phyloP scores from a whole-genome alignment of 2,113 vertebrate genomes.

The Lota lota region DNA sequence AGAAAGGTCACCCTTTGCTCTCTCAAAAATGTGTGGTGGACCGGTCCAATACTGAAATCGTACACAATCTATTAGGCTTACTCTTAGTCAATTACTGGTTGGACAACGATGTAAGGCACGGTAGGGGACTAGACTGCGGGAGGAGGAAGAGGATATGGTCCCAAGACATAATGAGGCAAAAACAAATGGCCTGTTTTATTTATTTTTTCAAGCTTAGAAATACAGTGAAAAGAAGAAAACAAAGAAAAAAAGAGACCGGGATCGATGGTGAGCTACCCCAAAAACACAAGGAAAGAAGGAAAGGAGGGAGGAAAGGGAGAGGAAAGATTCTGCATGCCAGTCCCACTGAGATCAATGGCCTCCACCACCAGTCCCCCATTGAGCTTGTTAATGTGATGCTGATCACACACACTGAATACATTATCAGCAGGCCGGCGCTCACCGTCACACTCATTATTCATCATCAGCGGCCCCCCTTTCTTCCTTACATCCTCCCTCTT shows the following conservation, averaged over 20 bases:
- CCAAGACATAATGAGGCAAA: not conserved
- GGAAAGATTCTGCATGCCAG: not conserved
- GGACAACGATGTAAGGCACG: no score
- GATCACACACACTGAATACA: not conserved
- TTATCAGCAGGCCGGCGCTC: slow-evolving; percentile 1
- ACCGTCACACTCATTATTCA: slow-evolving; percentile 14
- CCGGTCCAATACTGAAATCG: no score
- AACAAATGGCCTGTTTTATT: not conserved
- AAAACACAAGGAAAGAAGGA: not conserved
- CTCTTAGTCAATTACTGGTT: no score
- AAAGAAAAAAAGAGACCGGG: not conserved
- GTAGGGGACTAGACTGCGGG: no score
- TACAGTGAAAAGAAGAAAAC: not conserved
- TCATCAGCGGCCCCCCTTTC: not conserved
- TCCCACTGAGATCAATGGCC: slow-evolving; percentile 8
- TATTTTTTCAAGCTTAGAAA: no score
- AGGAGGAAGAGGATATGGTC: not conserved
- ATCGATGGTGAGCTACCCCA: no score
- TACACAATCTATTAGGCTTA: no score
- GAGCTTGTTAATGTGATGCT: slow-evolving; percentile 20
- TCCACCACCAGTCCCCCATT: not conserved
- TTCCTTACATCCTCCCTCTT: not conserved
- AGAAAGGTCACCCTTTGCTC: no score
- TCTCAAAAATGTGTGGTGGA: no score
- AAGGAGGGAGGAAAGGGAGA: not conserved